Conservation (phyloP, 2,888 invertebrate genomes). For the Himalopsyche tibetana region DNA sequence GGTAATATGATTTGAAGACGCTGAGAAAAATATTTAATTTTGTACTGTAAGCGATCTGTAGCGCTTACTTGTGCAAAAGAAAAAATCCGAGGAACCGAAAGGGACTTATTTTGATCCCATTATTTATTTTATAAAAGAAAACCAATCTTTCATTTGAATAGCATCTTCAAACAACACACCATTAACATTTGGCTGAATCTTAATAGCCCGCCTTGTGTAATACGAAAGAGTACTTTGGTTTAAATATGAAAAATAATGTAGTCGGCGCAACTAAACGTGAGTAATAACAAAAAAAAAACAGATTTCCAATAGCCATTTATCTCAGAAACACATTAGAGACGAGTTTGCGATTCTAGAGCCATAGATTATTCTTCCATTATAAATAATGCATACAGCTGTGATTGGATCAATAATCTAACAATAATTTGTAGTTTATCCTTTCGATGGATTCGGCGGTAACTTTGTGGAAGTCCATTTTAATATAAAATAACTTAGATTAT, state of each 20-base stretch:
- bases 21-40: neutral
- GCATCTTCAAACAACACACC: neutral
- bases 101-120: neutral
- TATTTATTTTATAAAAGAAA: conserved; percentile 24
- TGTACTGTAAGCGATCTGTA: neutral
- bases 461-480: no score
- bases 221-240: neutral
- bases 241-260: neutral
- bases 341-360: no score
- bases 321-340: no score
- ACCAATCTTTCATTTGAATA: conserved; percentile 17
- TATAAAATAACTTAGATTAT: no score
- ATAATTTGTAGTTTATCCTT: no score
- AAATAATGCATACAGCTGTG: no score
- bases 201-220: neutral
- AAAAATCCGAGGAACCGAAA: neutral
- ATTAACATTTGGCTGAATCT: neutral
- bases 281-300: neutral
- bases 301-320: no score
- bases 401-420: no score
- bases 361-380: no score
- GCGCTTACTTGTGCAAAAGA: neutral
- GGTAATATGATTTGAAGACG: neutral
- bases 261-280: neutral
- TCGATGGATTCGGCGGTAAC: no score